Percentiles rank a stretch among this genome's conserved stretches.
These are phyloP conservation scores for Platycnemis pennipes DNA, from an alignment of 2,888 invertebrate species.

Conservation along the genomic window DNA sequence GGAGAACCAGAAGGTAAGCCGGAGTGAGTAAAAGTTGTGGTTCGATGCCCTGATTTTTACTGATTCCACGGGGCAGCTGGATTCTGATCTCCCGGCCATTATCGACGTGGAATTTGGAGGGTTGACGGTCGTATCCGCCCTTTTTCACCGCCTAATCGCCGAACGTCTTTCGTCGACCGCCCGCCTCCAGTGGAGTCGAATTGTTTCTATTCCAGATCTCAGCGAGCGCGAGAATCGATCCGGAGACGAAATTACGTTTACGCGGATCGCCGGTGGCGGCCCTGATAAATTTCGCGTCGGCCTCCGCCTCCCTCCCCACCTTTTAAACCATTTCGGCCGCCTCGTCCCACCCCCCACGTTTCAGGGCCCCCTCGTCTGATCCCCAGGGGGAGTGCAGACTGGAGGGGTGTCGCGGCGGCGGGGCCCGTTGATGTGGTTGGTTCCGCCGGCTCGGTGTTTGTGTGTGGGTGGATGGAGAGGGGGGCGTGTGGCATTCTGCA, in stretches of 20 bases:
- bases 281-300: not conserved
- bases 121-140: not conserved
- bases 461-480: not conserved
- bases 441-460: not conserved
- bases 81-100: too few species aligned
- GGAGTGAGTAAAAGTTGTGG: too few species aligned
- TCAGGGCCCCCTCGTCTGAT: not conserved
- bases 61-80: too few species aligned
- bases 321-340: not conserved
- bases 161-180: not conserved
- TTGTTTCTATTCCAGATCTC: not conserved
- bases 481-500: not conserved
- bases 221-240: not conserved
- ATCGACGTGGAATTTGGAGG: not conserved
- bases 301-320: not conserved
- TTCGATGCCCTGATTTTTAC: too few species aligned
- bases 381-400: not conserved
- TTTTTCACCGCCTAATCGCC: not conserved
- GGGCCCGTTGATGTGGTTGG: not conserved
- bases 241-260: not conserved
- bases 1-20: too few species aligned
- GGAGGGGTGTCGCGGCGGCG: slow-evolving; percentile 49
- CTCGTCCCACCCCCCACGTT: not conserved
- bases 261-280: slow-evolving; percentile 5
- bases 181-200: not conserved